Conservation (phyloP, 2,113 vertebrate genomes). For the Rhynchomys soricoides region DNA sequence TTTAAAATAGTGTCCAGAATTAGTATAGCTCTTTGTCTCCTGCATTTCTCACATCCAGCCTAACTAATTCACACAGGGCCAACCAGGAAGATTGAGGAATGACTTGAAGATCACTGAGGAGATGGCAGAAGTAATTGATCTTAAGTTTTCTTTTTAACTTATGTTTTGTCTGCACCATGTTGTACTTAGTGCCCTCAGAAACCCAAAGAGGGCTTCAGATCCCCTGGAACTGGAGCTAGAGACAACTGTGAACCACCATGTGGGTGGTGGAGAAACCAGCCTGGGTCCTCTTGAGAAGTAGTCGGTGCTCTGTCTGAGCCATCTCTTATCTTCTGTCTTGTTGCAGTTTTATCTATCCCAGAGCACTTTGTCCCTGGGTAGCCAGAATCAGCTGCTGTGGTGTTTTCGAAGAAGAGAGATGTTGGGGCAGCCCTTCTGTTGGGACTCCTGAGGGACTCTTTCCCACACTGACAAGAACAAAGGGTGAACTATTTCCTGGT, state of each 20-base stretch:
- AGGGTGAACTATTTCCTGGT: neutral
- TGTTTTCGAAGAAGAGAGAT: neutral
- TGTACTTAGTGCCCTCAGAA: neutral
- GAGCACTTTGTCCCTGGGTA: neutral
- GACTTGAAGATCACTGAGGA: neutral
- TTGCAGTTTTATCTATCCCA: neutral
- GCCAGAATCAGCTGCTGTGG: neutral
- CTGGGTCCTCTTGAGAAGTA: neutral
- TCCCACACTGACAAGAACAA: neutral
- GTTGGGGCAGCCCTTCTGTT: neutral
- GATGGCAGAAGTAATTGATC: neutral
- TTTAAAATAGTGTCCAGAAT: slow-evolving; percentile 2
- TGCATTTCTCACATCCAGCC: neutral
- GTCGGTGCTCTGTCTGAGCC: neutral
- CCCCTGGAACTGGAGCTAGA: neutral
- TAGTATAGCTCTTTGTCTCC: neutral
- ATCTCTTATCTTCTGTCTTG: neutral
- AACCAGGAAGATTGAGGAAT: neutral
- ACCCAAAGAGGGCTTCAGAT: neutral
- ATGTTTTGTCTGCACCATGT: neutral
- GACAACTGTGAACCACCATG: neutral
- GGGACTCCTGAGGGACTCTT: slow-evolving; percentile 6
- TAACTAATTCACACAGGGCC: neutral
- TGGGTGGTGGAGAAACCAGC: neutral
- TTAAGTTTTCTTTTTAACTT: neutral